Base-by-base conservation (phyloP, 1,140 invertebrate genomes). In the Whitmania pigra region DNA sequence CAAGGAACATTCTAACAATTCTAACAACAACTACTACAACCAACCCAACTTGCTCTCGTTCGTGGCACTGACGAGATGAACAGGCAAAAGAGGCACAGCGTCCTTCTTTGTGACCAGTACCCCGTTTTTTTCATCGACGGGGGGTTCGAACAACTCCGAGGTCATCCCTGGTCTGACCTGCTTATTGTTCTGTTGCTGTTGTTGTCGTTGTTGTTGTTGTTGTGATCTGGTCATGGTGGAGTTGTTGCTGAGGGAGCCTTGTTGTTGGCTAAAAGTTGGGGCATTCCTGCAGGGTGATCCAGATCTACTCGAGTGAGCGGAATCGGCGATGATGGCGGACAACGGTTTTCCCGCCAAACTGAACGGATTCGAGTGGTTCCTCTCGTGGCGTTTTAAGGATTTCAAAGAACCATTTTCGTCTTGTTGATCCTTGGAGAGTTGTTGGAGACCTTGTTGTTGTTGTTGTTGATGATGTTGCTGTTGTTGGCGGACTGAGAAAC, bases 11-110 rank as follows among this genome's bases (percentile, higher is more conserved):
- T n/a, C n/a, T n/a, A n/a, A n/a, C n/a, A n/a, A n/a, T n/a, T n/a
- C 82, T 9, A 90, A 90, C 70, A 93, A 80, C 80, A 93, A 90
- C 77, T 93, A 90, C 76, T 90, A 91, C 0, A 91, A 86, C 77
- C 22, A n/a, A 73, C 77, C 75, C 76, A 87, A 86, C 78, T 91
- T 91, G 74, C 90, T 88, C 77, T 91, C 89, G 83, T 91, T 92
- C 43, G 88, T 89, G 53, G 90, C 87, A 80, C 89, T 91, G 40
- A 90, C 86, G 69, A 92, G 79, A 82, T 92, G 89, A 18, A 88
- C 77, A 0, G 89, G 88, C 60, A 90, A 72, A 53, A 78, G 77
- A 36, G 78, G 76, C 49, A 74, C 76, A 49, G 69, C 54, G 9
- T 74, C 76, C 25, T 78, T 40, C 29, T 36, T 68, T 17, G 29